phyloP scores from a whole-genome alignment of 2,113 vertebrate species.

The Nycticorax nycticorax region DNA sequence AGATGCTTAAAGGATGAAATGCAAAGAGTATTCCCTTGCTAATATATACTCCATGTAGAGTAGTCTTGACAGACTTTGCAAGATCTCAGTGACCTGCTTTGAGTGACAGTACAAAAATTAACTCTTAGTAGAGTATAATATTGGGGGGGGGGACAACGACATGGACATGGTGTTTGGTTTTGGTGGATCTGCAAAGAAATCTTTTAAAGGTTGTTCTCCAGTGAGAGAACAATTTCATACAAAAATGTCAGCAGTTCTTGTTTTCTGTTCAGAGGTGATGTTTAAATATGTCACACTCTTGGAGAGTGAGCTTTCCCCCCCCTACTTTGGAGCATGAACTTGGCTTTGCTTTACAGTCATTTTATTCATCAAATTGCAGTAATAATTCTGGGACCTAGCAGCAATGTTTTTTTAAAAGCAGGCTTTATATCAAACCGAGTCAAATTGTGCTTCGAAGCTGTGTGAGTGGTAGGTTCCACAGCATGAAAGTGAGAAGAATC shows the following conservation, averaged over 20 bases:
- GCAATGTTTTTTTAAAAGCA: background rate
- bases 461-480: background rate
- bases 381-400: background rate
- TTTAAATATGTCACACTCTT: background rate
- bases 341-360: background rate
- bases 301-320: background rate
- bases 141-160: rapidly evolving
- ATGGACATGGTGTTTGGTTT: background rate
- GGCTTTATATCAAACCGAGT: background rate
- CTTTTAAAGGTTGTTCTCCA: background rate
- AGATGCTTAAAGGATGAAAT: background rate
- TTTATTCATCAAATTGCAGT: background rate
- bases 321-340: background rate
- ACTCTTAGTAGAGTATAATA: background rate
- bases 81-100: background rate
- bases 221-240: background rate
- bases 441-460: background rate
- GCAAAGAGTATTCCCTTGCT: background rate
- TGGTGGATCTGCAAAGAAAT: background rate
- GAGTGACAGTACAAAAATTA: background rate
- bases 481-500: background rate
- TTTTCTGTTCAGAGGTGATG: background rate
- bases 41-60: background rate
- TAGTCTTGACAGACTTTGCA: background rate
- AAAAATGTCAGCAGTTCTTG: background rate